phyloP scores from a whole-genome alignment of 1,140 invertebrate species.

The Drosophila tristis region DNA sequence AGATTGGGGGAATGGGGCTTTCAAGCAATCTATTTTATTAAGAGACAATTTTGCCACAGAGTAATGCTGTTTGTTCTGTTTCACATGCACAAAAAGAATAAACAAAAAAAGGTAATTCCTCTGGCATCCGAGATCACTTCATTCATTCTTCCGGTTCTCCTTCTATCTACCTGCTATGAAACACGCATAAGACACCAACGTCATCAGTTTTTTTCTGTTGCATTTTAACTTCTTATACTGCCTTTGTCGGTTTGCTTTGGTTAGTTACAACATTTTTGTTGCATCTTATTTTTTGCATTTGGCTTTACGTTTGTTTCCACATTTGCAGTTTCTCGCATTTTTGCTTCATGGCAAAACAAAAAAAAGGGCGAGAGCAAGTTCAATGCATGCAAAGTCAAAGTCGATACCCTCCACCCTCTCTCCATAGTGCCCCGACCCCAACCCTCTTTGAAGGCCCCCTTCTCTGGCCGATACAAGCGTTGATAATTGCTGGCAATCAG shows the following conservation, averaged over 20 bases:
- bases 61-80: too few relatives aligned
- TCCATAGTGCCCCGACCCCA: neutral
- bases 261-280: constrained; percentile 22
- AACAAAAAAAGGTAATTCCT: too few relatives aligned
- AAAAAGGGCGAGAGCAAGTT: constrained; percentile 48
- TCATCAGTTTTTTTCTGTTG: neutral
- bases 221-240: neutral
- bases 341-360: constrained; percentile 3
- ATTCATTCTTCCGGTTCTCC: too few relatives aligned
- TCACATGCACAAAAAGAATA: too few relatives aligned
- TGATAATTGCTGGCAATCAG: constrained; percentile 61
- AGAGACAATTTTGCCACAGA: too few relatives aligned
- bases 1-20: too few relatives aligned
- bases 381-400: constrained; percentile 60
- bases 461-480: constrained; percentile 5
- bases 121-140: too few relatives aligned
- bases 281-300: constrained; percentile 9
- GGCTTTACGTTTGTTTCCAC: constrained; percentile 30
- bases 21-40: too few relatives aligned
- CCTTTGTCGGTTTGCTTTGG: neutral
- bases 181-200: neutral
- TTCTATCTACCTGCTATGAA: too few relatives aligned
- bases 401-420: constrained; percentile 16
- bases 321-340: constrained; percentile 41
- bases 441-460: neutral